phyloP scores from a whole-genome alignment of 2,888 invertebrate genomes.

The Drosophila eohydei region DNA sequence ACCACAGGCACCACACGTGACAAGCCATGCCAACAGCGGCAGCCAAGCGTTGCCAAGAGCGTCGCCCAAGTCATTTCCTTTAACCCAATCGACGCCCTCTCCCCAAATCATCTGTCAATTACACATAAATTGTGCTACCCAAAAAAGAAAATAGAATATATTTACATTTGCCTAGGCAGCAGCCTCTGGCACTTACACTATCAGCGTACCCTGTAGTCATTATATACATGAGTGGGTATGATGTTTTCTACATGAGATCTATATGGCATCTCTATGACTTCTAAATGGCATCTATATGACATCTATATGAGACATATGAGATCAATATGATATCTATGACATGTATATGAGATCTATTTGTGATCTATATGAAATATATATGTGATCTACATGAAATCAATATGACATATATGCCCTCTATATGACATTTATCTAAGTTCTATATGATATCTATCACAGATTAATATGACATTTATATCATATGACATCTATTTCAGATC shows the following conservation, averaged over 20 bases:
- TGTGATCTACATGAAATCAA: not conserved
- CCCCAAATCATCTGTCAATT: conserved; percentile 58
- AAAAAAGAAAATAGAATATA: conserved; percentile 9
- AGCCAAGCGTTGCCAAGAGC: conserved; percentile 18
- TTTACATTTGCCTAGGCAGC: conserved; percentile 15
- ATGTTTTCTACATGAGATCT: not conserved
- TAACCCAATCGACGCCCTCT: conserved; percentile 7
- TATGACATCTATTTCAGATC: not conserved
- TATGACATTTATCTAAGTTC: not conserved
- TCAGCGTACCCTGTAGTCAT: not conserved
- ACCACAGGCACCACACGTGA: conserved; percentile 13
- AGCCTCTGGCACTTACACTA: conserved; percentile 2
- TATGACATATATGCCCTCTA: not conserved
- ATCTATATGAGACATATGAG: not conserved
- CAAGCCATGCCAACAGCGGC: not conserved
- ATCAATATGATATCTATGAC: not conserved
- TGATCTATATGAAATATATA: not conserved
- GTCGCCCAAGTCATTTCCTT: conserved; percentile 16
- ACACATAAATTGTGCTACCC: conserved; percentile 40
- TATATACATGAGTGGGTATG: not conserved
- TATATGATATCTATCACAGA: not conserved
- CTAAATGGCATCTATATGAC: not conserved
- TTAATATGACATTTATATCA: not conserved
- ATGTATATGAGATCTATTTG: not conserved
- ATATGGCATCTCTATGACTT: not conserved